Evolutionary conservation across 1,140 invertebrate genomes (phyloP), one percentile per base, ranked within the genome.

Genomic region (Drosophila ercepeae): DNA sequence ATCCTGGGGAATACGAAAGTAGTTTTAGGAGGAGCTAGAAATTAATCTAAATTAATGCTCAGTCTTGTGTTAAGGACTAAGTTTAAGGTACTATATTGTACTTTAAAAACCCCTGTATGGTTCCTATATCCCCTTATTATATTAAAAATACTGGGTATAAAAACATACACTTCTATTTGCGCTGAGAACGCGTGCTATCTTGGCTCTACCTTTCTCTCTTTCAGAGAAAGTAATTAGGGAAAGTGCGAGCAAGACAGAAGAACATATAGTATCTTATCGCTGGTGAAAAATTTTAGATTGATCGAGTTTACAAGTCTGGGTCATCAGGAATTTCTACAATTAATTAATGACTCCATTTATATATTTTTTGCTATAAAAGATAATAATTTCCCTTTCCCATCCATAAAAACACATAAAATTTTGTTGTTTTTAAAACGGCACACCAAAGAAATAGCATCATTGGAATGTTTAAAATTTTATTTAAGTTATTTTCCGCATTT

Each of bases 391-490:
- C 1, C 21, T 29, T 13, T 9, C 3, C 41, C 18, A 1, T 11
- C 25, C 45, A 60, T 45, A 51, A 70, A 74, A 74, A 5, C 46
- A 50, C 18, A n/a, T 13, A 23, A 16, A 6, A 4, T 4, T 11
- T 21, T 63, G n/a, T 75, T 64, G 55, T 89, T 86, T 89, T 88
- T 75, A 76, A 89, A 89, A 89, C 86, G 72, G 74, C 86, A 89
- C 86, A 83, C 84, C 83, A 82, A 90, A 83, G 78, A 88, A 84
- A 84, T 84, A 89, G 58, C 70, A 86, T 84, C 86, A 89, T 78
- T 89, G 79, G 86, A 89, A 89, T 89, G 86, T 78, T 82, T 78
- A 89, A 89, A 89, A 90, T 88, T 84, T 77, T 89, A 89, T 90
- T 89, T 76, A 79, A 81, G 54, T 82, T 74, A 65, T 32, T 58